Evolutionary conservation across 2,797 vertebrate genomes (phyloP), one percentile per base, ranked within the genome.

Genomic region (Odontamblyopus lacepedii): DNA sequence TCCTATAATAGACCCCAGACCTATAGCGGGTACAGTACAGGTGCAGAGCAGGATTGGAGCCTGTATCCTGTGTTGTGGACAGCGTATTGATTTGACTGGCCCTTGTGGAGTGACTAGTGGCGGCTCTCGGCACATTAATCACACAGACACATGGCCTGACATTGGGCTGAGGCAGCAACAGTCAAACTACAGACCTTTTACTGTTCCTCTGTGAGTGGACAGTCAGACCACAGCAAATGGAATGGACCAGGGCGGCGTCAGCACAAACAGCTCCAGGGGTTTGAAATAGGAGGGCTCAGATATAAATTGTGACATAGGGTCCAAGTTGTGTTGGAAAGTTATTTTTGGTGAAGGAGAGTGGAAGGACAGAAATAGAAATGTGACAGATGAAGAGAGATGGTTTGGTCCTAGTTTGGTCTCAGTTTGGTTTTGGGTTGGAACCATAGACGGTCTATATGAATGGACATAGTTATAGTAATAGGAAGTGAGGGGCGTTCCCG

Each of bases 101-200:
- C 80, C 78, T 83, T 26, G 63, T 48, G 72, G 72, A 75, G 69
- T 67, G 65, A 48, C 82, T 73, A 78, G 19, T 26, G 84, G 74
- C 76, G 78, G 77, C 75, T 63, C 2, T 48, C 63, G 72, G 59
- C 78, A 87, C 88, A 86, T 90, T 90, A 89, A 88, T 91, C 90
- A 91, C 73, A 68, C 76, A 73, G 86, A 87, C 80, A 81, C 67
- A 51, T 51, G 5, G 79, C 80, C 72, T 85, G 86, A 80, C 85
- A 82, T 76, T 19, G 13, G 74, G 83, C 83, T 78, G 80, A 83
- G 78, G 83, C 85, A 76, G 87, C 77, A 73, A 71, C 76, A 35
- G 55, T 30, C 15, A 59, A 27, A 67, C 77, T 19, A 73, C 23
- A 60, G 71, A 57, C 83, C 72, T 73, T 82, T 84, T 77, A 75